Evolutionary conservation across 2,113 vertebrate species (phyloP).

Genomic region (Eclectus roratus): DNA sequence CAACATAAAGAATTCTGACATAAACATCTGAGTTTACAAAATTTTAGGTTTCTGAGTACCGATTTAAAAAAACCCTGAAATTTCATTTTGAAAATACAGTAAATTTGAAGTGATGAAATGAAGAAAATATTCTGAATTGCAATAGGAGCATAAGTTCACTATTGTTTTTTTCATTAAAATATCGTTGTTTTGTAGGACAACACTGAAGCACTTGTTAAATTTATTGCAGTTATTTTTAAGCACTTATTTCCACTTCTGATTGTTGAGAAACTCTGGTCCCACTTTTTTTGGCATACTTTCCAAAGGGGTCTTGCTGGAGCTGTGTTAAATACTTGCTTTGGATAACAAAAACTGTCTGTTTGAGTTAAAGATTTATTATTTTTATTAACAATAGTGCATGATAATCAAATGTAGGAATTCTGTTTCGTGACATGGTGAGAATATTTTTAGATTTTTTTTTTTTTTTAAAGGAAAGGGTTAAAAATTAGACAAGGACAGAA

Average conservation of each 20-base stretch:
- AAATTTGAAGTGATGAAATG: not conserved
- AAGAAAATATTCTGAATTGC: not conserved
- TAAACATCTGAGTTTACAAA: not conserved
- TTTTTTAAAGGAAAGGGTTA: rapidly evolving
- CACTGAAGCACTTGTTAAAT: not conserved
- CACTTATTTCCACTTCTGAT: not conserved
- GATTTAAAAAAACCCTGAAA: not conserved
- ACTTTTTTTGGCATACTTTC: not conserved
- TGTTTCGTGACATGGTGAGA: not conserved
- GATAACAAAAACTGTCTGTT: not conserved
- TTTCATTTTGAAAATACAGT: not conserved
- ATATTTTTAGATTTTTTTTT: not conserved
- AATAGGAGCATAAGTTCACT: not conserved
- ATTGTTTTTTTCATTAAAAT: not conserved
- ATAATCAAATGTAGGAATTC: not conserved
- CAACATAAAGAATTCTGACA: not conserved
- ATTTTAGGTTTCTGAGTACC: not conserved
- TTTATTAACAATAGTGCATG: not conserved
- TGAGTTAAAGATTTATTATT: not conserved
- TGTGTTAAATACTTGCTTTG: not conserved
- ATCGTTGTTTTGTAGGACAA: not conserved
- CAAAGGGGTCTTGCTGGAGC: not conserved
- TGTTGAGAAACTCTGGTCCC: not conserved
- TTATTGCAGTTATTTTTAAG: not conserved
- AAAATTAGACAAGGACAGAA: not conserved